Conservation (phyloP, 2,113 vertebrate species). For the Microtus pennsylvanicus region DNA sequence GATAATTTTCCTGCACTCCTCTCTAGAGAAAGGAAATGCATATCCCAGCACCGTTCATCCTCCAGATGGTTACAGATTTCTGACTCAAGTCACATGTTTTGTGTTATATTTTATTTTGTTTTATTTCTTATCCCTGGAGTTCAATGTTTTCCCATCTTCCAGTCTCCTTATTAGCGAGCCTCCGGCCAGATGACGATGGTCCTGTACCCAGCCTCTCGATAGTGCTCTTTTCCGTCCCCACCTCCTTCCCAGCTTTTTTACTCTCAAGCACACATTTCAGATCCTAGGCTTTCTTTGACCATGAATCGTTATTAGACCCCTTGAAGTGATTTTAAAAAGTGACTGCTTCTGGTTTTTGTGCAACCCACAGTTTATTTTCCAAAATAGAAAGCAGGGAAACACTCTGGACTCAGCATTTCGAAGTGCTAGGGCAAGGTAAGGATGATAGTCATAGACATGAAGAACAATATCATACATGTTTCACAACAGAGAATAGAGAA, state of each 20-base stretch:
- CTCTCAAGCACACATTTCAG: background rate
- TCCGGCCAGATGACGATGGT: background rate
- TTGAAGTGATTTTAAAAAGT: background rate
- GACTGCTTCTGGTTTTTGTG: background rate
- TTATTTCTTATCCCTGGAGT: background rate
- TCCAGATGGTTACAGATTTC: background rate
- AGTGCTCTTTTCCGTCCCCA: rapidly evolving
- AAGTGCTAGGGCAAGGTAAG: background rate
- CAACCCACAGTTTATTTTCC: background rate
- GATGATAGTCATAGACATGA: background rate
- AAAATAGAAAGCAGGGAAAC: background rate
- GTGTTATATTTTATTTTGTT: background rate
- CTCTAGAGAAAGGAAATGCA: background rate
- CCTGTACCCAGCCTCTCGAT: background rate
- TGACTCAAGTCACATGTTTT: background rate
- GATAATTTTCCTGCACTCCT: background rate
- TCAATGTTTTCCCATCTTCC: background rate
- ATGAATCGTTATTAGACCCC: background rate
- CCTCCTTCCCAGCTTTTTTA: background rate
- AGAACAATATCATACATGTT: background rate
- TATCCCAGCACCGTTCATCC: background rate
- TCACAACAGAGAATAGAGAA: background rate
- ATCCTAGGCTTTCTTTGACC: background rate
- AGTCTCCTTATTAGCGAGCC: background rate
- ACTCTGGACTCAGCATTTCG: background rate